Base-by-base conservation (phyloP, 2,797 vertebrate species). In the Poecilia picta region DNA sequence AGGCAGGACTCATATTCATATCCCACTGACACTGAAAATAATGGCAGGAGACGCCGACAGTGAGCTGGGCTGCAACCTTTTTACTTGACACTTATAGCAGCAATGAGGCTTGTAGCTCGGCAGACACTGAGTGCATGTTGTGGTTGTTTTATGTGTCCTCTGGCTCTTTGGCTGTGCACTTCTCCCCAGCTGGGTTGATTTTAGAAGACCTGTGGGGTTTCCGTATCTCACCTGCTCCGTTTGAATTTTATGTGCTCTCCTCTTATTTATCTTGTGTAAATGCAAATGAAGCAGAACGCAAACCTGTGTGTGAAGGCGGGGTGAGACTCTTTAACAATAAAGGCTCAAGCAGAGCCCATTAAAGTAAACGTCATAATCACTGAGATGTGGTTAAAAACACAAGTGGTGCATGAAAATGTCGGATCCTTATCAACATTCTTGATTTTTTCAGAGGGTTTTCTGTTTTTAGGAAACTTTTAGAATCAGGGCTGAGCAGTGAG, bases 1-100 rank as follows among this genome's bases (percentile, higher is more conserved):
- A 99, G 94, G 85, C 98, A 99, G 1, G 98, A 98, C 93, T 99
- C 98, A 15, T 99, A 99, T 87, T 99, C 98, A 2, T 98, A 99
- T 5, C 98, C 98, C 84, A 99, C 97, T n/a, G 98, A 99, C 90
- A 99, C 98, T 99, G 95, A 76, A 95, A 95, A 79, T 73, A 91
- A 91, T 74, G 83, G 90, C 73, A 86, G 83, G 72, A 89, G 84
- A 89, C 39, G 62, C 84, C 85, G 25, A 62, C 5, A 79, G 84
- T 91, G 86, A 91, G 84, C 83, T 76, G 82, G 85, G 85, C 59
- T 80, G 78, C 70, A 81, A 81, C 88, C 87, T 84, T 84, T 83
- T 75, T 85, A 87, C 85, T 83, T 75, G 88, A 84, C 78, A 85
- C 85, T 91, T 87, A 85, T 18, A 51, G 85, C 79, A 74, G 87